Conservation (phyloP, 2,113 vertebrate genomes). For the Xenopus borealis region DNA sequence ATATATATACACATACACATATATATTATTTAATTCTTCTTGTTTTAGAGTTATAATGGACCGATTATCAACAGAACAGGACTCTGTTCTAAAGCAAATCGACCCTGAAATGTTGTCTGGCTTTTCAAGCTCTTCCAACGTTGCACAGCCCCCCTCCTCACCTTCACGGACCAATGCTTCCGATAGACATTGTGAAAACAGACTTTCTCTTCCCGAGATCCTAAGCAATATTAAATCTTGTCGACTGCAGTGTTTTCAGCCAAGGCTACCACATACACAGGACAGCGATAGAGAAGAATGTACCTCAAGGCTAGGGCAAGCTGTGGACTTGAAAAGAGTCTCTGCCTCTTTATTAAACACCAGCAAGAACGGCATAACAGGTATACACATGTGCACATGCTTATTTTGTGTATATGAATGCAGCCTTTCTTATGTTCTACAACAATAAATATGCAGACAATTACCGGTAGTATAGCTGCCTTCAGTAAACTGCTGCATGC, state of each 20-base stretch:
- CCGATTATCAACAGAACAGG: slow-evolving; percentile 77
- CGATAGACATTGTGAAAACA: slow-evolving; percentile 79
- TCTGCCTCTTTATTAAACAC: slow-evolving; percentile 71
- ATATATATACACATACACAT: too few species aligned
- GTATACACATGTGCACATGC: slow-evolving; percentile 57
- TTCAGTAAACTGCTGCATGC: too few species aligned
- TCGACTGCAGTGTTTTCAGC: slow-evolving; percentile 87
- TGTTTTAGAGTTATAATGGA: slow-evolving; percentile 80
- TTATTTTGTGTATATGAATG: too few species aligned
- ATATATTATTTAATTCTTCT: neutral
- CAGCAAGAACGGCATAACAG: slow-evolving; percentile 77
- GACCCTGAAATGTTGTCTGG: slow-evolving; percentile 78
- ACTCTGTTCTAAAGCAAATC: slow-evolving; percentile 75
- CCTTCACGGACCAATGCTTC: slow-evolving; percentile 80
- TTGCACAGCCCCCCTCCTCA: slow-evolving; percentile 70
- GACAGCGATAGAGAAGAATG: slow-evolving; percentile 71
- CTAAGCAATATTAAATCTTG: slow-evolving; percentile 88
- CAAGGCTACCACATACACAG: slow-evolving; percentile 71
- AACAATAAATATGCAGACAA: too few species aligned
- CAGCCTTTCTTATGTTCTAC: too few species aligned
- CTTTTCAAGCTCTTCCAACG: slow-evolving; percentile 72
- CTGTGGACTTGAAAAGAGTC: slow-evolving; percentile 70
- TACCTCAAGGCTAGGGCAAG: slow-evolving; percentile 75
- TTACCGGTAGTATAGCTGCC: too few species aligned
- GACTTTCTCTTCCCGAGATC: slow-evolving; percentile 80